Base-by-base conservation (phyloP, 2,888 invertebrate genomes). In the Volucella zonaria region DNA sequence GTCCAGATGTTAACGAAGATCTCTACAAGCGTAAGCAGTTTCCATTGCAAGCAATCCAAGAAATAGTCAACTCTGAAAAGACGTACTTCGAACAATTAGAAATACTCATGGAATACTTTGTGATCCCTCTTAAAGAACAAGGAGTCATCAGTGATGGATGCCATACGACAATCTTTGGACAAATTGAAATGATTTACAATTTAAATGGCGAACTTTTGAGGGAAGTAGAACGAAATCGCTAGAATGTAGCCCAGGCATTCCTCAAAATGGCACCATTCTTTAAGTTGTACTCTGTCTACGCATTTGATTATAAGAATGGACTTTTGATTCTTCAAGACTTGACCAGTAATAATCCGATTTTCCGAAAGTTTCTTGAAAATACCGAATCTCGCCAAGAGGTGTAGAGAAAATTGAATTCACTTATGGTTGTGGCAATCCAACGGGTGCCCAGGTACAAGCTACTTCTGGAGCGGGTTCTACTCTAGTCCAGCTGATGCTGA, bases 341-440 rank as follows among this genome's bases (percentile, higher is more conserved):
- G 68, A 92, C 93, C 43, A 92, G 92, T 68, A 93, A 92, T 71
- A 93, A 94, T 89, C 91, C 92, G 12, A 91, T 91, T 56, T 93
- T 95, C 88, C 92, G 93, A 11, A 92, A 93, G 86, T 95, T 95
- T 89, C 90, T 95, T 47, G 92, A 92, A 77, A 91, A 91, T 40
- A 95, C 95, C 88, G 96, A 96, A 91, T 93, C 93, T 3, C 92
- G 94, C 9, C 95, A 95, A 8, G 95, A 96, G 90, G 94, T 96
- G 59, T 93, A 94, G 87, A 93, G 93, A 51, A 96, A 95, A 89
- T 90, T 96, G 4, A 94, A 95, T 77, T 94, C 96, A 0, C 92
- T 96, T 51, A 92, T 96, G 87, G 96, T 96, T 87, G 94, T 95
- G 2, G 96, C 96, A 12, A 95, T 96, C 87, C 96, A 96, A 90